A percentile compares a stretch with the other conserved stretches of the same genome.
Conservation (phyloP, 2,797 vertebrate genomes). For the Mus minutoides region DNA sequence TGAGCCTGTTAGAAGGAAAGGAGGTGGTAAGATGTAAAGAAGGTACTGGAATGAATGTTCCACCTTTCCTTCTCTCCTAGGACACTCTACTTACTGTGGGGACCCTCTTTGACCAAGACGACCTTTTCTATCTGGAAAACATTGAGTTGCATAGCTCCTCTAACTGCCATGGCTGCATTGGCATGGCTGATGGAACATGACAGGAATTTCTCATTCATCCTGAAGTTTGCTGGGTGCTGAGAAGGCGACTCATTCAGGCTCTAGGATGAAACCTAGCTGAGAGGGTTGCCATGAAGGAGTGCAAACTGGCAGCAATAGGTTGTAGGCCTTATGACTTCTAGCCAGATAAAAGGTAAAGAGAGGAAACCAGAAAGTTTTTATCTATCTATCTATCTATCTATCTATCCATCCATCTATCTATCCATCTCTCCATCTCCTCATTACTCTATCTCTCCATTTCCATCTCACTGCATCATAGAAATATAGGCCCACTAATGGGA, state of each 20-base stretch:
- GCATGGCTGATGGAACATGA: neutral
- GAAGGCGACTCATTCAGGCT: neutral
- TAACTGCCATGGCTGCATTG: too few relatives aligned
- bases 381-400: neutral
- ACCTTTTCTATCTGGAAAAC: neutral
- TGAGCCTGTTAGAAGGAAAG: neutral
- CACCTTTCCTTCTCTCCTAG: neutral
- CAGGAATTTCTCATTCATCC: neutral
- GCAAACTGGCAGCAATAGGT: neutral
- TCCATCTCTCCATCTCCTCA: neutral
- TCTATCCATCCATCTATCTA: neutral
- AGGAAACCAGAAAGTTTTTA: neutral
- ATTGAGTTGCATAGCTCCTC: neutral
- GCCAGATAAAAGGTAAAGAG: neutral
- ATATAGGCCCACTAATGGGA: neutral
- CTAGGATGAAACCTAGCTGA: neutral
- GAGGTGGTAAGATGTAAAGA: neutral
- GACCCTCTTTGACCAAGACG: neutral
- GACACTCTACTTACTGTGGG: neutral
- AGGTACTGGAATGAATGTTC: fast-evolving
- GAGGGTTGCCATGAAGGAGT: neutral
- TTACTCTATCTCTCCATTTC: neutral
- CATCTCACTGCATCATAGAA: neutral
- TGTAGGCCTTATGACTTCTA: neutral
- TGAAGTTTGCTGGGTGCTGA: neutral